Evolutionary conservation across 2,113 vertebrate species (phyloP).

Genomic region (Cryptotis parvus): DNA sequence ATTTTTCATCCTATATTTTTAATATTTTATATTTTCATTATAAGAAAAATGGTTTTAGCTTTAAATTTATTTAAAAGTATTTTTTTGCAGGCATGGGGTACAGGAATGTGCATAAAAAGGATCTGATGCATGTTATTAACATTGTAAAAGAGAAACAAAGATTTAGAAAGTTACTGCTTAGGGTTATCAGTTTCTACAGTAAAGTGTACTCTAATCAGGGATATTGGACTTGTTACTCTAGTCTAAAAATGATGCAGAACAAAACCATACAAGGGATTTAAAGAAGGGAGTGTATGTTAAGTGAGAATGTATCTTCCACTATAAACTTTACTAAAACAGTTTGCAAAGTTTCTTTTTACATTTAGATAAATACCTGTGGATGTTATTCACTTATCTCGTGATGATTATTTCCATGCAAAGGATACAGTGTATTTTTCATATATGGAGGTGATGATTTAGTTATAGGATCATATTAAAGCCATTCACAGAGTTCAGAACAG

Average conservation of each 20-base stretch:
- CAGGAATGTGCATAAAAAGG: background rate
- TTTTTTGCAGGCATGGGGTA: background rate
- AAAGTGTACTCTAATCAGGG: background rate
- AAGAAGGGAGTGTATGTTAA: background rate
- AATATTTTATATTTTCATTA: background rate
- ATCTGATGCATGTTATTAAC: background rate
- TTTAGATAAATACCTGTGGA: background rate
- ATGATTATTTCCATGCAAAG: background rate
- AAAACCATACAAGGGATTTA: background rate
- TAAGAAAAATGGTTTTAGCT: background rate
- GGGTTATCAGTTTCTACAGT: background rate
- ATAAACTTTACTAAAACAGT: conserved; percentile 9
- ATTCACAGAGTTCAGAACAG: background rate
- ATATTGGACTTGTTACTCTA: background rate
- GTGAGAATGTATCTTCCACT: background rate
- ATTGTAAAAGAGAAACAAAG: background rate
- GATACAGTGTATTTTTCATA: conserved; percentile 28
- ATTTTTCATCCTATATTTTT: background rate
- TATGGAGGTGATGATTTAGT: background rate
- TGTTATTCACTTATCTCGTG: background rate
- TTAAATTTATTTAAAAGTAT: conserved; percentile 6
- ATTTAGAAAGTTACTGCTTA: background rate
- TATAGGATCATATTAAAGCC: background rate
- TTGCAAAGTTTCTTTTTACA: background rate
- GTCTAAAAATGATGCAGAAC: background rate